Evolutionary conservation across 2,113 vertebrate species (phyloP).

Genomic region (Urocitellus parryii): DNA sequence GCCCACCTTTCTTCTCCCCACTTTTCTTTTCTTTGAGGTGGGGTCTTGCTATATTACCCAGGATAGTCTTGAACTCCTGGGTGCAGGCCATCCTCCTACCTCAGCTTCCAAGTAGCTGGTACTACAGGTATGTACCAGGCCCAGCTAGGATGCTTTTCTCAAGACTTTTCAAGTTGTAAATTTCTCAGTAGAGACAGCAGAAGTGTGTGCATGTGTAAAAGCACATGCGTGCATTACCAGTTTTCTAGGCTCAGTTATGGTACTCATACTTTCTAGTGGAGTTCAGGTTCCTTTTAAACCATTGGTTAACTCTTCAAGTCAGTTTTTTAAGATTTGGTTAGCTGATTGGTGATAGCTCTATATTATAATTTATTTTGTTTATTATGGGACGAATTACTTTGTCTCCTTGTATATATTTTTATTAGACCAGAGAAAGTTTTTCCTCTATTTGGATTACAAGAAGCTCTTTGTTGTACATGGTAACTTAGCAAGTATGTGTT

Average conservation of each 20-base stretch:
- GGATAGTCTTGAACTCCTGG: not conserved
- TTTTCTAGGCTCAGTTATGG: not conserved
- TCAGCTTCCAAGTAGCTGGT: not conserved
- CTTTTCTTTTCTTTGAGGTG: not conserved
- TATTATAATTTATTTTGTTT: conserved; percentile 39
- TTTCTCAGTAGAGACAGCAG: conserved; percentile 8
- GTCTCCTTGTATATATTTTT: conserved; percentile 30
- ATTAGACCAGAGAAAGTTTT: not conserved
- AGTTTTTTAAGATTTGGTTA: conserved; percentile 9
- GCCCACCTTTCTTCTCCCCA: not conserved
- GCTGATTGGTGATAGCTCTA: not conserved
- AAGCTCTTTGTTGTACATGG: not conserved
- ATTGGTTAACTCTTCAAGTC: conserved; percentile 32
- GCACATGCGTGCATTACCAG: not conserved
- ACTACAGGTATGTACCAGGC: not conserved
- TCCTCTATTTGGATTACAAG: not conserved
- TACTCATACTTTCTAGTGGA: conserved; percentile 22
- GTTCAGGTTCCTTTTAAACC: not conserved
- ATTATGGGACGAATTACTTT: conserved; percentile 6
- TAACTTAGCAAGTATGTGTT: conserved; percentile 14
- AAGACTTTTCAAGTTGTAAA: conserved; percentile 1
- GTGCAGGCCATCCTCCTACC: not conserved
- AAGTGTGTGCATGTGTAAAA: not conserved
- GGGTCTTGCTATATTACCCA: not conserved
- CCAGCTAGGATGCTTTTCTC: not conserved